Base-by-base conservation (phyloP, 2,113 vertebrate species). In the Phainopepla nitens region DNA sequence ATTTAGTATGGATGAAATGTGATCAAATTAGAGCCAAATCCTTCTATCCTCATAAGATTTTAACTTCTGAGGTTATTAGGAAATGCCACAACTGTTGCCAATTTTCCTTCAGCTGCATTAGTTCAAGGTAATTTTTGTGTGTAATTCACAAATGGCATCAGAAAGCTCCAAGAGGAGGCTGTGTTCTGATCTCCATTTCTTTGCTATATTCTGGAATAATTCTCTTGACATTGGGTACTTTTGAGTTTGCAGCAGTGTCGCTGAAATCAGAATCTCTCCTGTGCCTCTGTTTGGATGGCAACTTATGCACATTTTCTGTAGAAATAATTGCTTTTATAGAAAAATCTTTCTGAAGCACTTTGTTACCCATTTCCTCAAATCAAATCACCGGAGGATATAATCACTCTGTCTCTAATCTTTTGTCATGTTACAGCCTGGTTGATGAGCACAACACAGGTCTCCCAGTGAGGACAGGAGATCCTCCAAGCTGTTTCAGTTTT, bases 131-230 rank as follows among this genome's bases (percentile, higher is more conserved):
- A 35, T 83, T 87, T 96, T 78, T 89, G 27, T 81, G 35, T 89
- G 35, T 76, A 94, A 93, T 91, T 91, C 58, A 78, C n/a, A 89
- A 89, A 87, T 89, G 54, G 39, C 54, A 72, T 77, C 36, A 80
- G 91, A 86, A 65, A 31, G n/a, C 77, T 91, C 35, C 35, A 77
- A 83, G 58, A 92, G 60, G n/a, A 81, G 21, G 6, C 60, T 93
- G 13, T 93, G n/a, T 91, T 87, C 92, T 91, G 47, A 75, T 94
- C 60, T 91, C 57, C 24, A 8, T 94, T 94, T 87, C 70, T 36
- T 22, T 94, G 47, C 65, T 87, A 9, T 79, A 78, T 65, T 94
- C 45, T 78, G 56, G 22, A 78, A 78, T 92, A 90, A 87, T 95
- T 94, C 82, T 91, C 49, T 79, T 90, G 87, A 79, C 65, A 42